Evolutionary conservation across 2,888 invertebrate species (phyloP).

Genomic region (Xylocampa areola): DNA sequence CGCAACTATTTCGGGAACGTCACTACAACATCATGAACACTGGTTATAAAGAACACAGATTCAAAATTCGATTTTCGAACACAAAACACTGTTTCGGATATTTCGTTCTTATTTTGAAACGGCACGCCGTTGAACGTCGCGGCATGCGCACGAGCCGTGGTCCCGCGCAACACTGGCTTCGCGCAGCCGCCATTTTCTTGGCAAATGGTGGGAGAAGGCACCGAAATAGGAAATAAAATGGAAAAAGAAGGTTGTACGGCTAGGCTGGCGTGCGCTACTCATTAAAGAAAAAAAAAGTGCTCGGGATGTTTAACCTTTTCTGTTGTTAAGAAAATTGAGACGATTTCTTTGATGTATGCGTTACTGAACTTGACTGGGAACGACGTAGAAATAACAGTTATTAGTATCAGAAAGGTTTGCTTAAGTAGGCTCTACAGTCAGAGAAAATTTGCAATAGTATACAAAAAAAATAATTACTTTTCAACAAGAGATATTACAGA

Average conservation of each 20-base stretch:
- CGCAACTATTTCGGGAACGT: slow-evolving; percentile 22
- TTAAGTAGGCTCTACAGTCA: slow-evolving; percentile 1
- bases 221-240: slow-evolving; percentile 81
- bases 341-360: slow-evolving; percentile 18
- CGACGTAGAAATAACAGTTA: slow-evolving; percentile 33
- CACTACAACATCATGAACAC: slow-evolving; percentile 36
- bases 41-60: slow-evolving; percentile 28
- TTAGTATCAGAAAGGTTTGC: slow-evolving; percentile 2
- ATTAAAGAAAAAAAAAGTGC: slow-evolving; percentile 54
- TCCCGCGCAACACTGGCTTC: slow-evolving; percentile 82
- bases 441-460: slow-evolving; percentile 1
- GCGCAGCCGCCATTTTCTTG: slow-evolving; percentile 79
- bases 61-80: slow-evolving; percentile 45
- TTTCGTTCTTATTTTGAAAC: slow-evolving; percentile 61
- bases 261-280: slow-evolving; percentile 57
- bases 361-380: slow-evolving; percentile 7
- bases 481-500: not conserved
- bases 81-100: slow-evolving; percentile 60
- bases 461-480: not conserved
- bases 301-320: slow-evolving; percentile 35
- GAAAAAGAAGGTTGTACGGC: slow-evolving; percentile 74
- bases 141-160: slow-evolving; percentile 78
- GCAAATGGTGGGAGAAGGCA: slow-evolving; percentile 78
- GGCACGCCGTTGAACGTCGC: slow-evolving; percentile 56
- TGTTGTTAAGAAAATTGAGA: slow-evolving; percentile 38